These are phyloP conservation scores for Myotis brandtii DNA, from an alignment of 2,113 vertebrate species.

Conservation along the genomic window DNA sequence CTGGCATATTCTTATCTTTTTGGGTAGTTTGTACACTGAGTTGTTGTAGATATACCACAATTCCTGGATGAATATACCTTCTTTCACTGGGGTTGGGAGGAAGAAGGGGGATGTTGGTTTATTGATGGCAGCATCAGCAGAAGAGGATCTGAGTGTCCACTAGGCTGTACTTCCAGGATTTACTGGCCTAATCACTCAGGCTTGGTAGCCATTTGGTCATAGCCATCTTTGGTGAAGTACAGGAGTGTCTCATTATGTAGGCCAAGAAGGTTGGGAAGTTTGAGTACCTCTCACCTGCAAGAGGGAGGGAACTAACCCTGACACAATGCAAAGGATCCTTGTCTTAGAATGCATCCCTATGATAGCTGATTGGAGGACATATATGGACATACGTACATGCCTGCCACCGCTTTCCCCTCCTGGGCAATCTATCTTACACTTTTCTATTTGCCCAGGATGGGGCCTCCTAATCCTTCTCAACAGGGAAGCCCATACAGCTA, in stretches of 20 bases:
- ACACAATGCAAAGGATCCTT: not conserved
- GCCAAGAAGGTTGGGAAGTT: not conserved
- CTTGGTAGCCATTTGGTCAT: not conserved
- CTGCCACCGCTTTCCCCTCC: not conserved
- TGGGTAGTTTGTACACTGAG: not conserved
- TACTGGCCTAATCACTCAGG: not conserved
- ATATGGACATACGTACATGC: not conserved
- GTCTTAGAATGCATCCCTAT: not conserved
- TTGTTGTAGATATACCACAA: not conserved
- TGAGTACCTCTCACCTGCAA: not conserved
- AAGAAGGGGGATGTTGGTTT: not conserved
- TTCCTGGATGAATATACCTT: not conserved
- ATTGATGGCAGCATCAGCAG: not conserved
- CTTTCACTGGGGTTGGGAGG: not conserved
- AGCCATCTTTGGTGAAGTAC: not conserved
- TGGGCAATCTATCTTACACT: not conserved
- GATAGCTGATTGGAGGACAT: not conserved
- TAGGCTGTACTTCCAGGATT: not conserved
- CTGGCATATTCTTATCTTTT: slow-evolving; percentile 6
- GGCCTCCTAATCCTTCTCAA: not conserved
- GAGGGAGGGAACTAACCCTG: not conserved
- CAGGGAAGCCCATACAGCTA: not conserved
- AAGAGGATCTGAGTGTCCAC: not conserved
- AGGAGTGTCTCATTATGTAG: not conserved
- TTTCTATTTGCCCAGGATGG: not conserved